Conservation (phyloP, 2,113 vertebrate genomes). For the Empidonax alnorum region DNA sequence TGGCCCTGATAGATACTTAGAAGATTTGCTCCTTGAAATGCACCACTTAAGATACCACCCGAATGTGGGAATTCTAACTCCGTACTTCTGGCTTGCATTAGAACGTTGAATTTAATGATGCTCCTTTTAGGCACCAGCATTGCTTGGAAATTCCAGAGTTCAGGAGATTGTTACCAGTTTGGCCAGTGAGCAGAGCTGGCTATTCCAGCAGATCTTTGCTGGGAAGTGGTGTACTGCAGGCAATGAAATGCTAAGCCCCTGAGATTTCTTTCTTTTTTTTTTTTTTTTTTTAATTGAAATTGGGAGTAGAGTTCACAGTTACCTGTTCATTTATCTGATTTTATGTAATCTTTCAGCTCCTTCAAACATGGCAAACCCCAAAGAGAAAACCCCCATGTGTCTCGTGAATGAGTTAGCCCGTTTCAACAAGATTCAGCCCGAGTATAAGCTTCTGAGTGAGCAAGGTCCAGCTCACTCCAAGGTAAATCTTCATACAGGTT, state of each 20-base stretch:
- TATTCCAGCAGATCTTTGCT: neutral
- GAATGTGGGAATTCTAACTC: neutral
- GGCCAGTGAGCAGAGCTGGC: neutral
- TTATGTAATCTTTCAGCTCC: conserved; percentile 79
- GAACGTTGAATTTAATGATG: neutral
- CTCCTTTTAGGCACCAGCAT: neutral
- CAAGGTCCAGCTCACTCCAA: conserved; percentile 94
- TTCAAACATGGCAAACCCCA: conserved; percentile 97
- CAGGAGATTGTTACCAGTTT: neutral
- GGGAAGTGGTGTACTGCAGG: neutral
- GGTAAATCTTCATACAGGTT: conserved; percentile 69
- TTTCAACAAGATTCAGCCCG: conserved; percentile 95
- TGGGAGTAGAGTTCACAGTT: neutral
- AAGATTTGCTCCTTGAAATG: neutral
- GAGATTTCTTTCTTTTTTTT: neutral
- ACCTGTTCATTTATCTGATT: neutral
- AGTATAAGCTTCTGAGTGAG: conserved; percentile 94
- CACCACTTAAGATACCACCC: neutral
- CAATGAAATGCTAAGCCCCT: neutral
- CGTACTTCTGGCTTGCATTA: neutral
- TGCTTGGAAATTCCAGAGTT: neutral
- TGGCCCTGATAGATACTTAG: neutral
- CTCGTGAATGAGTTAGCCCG: conserved; percentile 98
- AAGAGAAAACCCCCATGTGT: conserved; percentile 98
- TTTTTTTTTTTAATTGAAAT: neutral